A percentile compares a stretch with the other conserved stretches of the same genome.
Evolutionary conservation across 2,888 invertebrate species (phyloP).

Genomic region (Calameuta filiformis): DNA sequence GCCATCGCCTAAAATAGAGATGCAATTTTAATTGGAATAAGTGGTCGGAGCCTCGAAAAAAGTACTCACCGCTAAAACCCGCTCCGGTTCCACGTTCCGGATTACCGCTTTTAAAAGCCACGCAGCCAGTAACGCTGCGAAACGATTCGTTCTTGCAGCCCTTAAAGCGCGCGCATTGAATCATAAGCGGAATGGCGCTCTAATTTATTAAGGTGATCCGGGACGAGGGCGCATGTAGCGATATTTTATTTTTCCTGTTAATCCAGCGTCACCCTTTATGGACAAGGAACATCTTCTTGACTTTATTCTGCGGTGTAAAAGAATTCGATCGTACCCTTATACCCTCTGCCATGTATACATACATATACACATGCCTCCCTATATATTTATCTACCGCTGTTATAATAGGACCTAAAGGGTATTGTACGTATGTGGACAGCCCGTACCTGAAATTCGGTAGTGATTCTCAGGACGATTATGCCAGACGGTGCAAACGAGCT

Average conservation of each 20-base stretch:
- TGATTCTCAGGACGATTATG: conserved; percentile 16
- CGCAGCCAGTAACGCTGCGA: conserved; percentile 25
- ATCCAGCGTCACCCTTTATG: neutral
- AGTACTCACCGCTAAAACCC: conserved; percentile 11
- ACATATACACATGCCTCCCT: neutral
- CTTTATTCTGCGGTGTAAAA: neutral
- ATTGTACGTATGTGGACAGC: neutral
- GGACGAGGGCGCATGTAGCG: neutral
- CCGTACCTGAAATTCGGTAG: conserved; percentile 3
- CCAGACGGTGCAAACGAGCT: neutral
- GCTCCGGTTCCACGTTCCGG: conserved; percentile 29
- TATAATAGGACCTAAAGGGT: neutral
- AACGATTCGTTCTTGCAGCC: conserved; percentile 37
- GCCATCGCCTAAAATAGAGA: conserved; percentile 42
- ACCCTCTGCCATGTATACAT: neutral
- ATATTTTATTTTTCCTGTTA: neutral
- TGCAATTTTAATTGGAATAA: conserved; percentile 52
- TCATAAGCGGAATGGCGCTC: conserved; percentile 41
- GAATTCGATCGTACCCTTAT: neutral
- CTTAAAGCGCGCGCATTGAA: conserved; percentile 24
- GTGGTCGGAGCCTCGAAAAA: conserved; percentile 31
- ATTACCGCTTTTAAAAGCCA: neutral
- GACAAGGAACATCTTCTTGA: neutral
- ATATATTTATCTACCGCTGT: neutral
- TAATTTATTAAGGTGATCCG: conserved; percentile 45